Evolutionary conservation across 2,888 invertebrate species (phyloP), one percentile per base, ranked within the genome.

Genomic region (Drosophila ustulata): DNA sequence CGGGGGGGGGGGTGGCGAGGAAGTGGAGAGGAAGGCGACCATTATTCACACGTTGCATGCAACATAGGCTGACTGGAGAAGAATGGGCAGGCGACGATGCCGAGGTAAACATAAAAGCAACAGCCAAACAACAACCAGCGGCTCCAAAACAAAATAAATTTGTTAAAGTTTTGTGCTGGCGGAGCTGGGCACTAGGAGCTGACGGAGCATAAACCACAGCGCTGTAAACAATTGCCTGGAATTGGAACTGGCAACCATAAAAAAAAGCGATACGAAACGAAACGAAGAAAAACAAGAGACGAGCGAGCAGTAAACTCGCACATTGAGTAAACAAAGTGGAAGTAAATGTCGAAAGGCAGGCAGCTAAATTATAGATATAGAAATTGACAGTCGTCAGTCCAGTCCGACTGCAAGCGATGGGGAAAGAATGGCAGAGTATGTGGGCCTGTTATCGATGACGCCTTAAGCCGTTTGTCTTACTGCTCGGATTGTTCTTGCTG

Each of bases 31-130:
- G 39, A 53, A 70, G 47, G 13, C 46, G 43, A 56, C 50, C 84
- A 78, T 82, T 76, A 82, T 82, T 82, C 82, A 85, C 82, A 85
- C 82, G 66, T 79, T 66, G 67, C 71, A 59, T 66, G 58, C 32
- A 53, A 49, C 61, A 50, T 58, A 52, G 46, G n/a, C 23, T 9
- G 26, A 1, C n/a, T 30, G 49, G 23, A 5, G 13, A 13, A 30
- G 13, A 28, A 63, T 13, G 25, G 18, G 13, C 66, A 28, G 49
- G 23, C 58, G 41, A 46, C 56, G 11, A 25, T 61, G 32, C 18
- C 41, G 57, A 62, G 56, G 66, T 70, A 78, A 81, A 71, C 82
- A 81, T 63, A 50, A 59, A 73, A 61, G 67, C 30, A 68, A 58
- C 62, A 58, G 32, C 50, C 46, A 53, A 58, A 26, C 18, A 39